Conservation (phyloP, 2,888 invertebrate species). For the Pseudeuparius sepicola region DNA sequence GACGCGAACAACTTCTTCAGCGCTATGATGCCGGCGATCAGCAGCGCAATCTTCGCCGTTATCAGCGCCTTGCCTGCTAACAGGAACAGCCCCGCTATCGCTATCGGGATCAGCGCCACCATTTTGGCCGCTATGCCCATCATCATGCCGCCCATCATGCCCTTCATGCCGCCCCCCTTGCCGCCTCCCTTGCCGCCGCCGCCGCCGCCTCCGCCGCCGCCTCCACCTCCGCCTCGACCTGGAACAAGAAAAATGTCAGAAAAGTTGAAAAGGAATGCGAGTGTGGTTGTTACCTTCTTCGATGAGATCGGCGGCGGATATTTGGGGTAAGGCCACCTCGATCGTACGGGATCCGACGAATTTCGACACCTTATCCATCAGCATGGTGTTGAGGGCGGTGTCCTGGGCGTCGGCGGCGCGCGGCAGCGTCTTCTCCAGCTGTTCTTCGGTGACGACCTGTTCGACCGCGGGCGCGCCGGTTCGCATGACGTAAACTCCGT, state of each 20-base stretch:
- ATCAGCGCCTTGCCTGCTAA: constrained; percentile 81
- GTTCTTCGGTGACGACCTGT: constrained; percentile 52
- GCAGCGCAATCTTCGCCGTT: constrained; percentile 66
- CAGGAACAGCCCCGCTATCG: constrained; percentile 70
- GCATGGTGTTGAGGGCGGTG: constrained; percentile 54
- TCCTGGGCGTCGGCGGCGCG: constrained; percentile 58
- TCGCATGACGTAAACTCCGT: constrained; percentile 59
- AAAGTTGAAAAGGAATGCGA: constrained; percentile 9
- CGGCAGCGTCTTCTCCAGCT: constrained; percentile 58
- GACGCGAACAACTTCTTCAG: constrained; percentile 69
- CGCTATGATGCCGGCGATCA: constrained; percentile 71
- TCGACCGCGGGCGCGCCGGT: constrained; percentile 40
- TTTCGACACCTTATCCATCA: constrained; percentile 59
- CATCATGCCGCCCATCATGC: constrained; percentile 88
- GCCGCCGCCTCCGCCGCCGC: constrained; percentile 40
- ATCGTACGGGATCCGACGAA: constrained; percentile 67
- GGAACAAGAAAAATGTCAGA: constrained; percentile 16
- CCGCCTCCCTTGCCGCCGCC: constrained; percentile 44
- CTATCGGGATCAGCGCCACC: constrained; percentile 70
- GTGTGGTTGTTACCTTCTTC: constrained; percentile 56
- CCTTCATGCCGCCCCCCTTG: constrained; percentile 60
- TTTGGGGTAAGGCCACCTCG: constrained; percentile 65
- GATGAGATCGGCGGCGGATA: constrained; percentile 56
- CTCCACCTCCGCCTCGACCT: constrained; percentile 32
- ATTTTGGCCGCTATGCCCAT: constrained; percentile 80